A percentile compares a stretch with the other conserved stretches of the same genome.
These are phyloP conservation scores for Caenorhabditis macrosperma DNA, from an alignment of 2,888 invertebrate species.

Conservation along the genomic window DNA sequence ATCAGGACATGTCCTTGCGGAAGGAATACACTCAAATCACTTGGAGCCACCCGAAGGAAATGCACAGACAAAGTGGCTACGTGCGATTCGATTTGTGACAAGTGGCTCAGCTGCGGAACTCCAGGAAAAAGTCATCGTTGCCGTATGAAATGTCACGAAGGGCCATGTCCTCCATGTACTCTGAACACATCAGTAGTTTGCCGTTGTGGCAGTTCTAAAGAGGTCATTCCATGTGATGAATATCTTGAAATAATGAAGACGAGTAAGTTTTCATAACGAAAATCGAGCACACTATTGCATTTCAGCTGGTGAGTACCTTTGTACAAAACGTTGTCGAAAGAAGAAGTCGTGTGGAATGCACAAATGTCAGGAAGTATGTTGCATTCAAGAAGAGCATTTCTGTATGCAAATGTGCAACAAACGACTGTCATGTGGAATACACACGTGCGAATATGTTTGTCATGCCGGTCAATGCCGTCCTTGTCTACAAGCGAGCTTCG, in stretches of 20 bases:
- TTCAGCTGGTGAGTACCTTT: conserved; percentile 81
- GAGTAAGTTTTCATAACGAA: conserved; percentile 22
- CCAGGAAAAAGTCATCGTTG: conserved; percentile 85
- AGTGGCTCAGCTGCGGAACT: conserved; percentile 85
- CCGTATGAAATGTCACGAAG: conserved; percentile 85
- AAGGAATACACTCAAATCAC: conserved; percentile 83
- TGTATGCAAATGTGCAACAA: conserved; percentile 86
- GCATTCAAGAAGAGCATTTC: conserved; percentile 89
- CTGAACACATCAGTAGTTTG: conserved; percentile 87
- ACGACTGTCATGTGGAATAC: conserved; percentile 89
- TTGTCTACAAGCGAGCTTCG: conserved; percentile 90
- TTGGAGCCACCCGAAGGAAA: conserved; percentile 79
- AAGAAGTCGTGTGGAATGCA: conserved; percentile 84
- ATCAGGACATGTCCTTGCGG: conserved; percentile 88
- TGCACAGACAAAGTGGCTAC: conserved; percentile 90
- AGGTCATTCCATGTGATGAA: conserved; percentile 79
- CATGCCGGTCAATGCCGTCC: conserved; percentile 90
- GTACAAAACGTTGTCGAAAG: conserved; percentile 92
- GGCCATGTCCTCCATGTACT: conserved; percentile 88
- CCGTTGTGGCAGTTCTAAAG: conserved; percentile 90
- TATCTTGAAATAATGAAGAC: conserved; percentile 52
- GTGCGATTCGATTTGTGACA: conserved; percentile 87
- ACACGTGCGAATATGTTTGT: conserved; percentile 91
- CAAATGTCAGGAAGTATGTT: conserved; percentile 92
- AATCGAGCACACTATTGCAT: not conserved